Evolutionary conservation across 2,888 invertebrate genomes (phyloP).

Genomic region (Octonoba sinensis): DNA sequence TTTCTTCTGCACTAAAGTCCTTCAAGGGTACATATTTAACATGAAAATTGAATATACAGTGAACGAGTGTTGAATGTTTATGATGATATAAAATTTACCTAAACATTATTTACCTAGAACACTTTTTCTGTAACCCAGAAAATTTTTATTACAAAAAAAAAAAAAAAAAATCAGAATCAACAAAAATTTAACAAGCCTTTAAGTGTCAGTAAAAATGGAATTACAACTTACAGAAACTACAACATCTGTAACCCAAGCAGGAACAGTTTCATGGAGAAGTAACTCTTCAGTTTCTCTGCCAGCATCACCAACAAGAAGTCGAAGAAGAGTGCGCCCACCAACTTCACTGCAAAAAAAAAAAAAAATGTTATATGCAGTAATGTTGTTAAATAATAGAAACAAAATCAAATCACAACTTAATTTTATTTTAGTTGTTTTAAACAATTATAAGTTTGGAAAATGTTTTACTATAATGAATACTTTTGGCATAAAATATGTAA

Average conservation of each 20-base stretch:
- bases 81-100: too few relatives aligned
- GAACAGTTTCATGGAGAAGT: constrained; percentile 91
- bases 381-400: neutral
- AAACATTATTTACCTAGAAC: too few relatives aligned
- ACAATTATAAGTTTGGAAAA: too few relatives aligned
- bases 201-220: neutral
- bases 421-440: too few relatives aligned
- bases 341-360: constrained; percentile 81
- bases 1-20: too few relatives aligned
- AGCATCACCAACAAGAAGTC: constrained; percentile 89
- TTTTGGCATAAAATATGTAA: too few relatives aligned
- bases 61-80: too few relatives aligned
- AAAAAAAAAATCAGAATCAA: neutral
- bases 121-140: too few relatives aligned
- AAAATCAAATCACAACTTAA: too few relatives aligned
- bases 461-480: too few relatives aligned
- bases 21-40: too few relatives aligned
- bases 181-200: neutral
- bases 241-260: constrained; percentile 94
- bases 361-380: neutral
- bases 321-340: constrained; percentile 92
- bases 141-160: neutral
- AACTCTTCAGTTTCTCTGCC: constrained; percentile 94
- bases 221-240: constrained; percentile 82
- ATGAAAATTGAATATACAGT: too few relatives aligned